Conservation (phyloP, 2,797 vertebrate genomes). For the Mormyrops attenuatus region DNA sequence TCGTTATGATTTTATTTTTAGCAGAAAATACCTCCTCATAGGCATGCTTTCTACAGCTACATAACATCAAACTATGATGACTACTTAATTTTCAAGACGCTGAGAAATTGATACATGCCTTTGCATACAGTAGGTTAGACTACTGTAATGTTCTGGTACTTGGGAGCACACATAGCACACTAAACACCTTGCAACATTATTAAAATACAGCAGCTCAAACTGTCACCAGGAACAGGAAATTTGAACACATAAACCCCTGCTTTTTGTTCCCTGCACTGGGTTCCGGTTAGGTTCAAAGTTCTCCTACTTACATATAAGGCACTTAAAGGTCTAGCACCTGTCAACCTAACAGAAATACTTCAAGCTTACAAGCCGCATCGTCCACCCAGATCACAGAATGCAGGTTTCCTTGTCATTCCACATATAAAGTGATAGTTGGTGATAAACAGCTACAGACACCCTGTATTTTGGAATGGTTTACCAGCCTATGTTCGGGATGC, state of each 20-base stretch:
- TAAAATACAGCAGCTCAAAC: not conserved
- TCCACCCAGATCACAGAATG: not conserved
- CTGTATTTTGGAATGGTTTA: not conserved
- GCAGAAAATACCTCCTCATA: not conserved
- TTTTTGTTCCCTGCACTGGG: not conserved
- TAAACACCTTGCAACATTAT: not conserved
- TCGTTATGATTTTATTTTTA: not conserved
- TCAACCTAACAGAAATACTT: not conserved
- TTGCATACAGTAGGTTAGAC: not conserved
- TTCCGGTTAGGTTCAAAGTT: not conserved
- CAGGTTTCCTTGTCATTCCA: not conserved
- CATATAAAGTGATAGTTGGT: not conserved
- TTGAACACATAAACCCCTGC: not conserved
- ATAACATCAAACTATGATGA: not conserved
- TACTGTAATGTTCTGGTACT: not conserved
- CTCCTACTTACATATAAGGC: not conserved
- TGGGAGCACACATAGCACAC: not conserved
- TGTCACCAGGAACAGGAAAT: not conserved
- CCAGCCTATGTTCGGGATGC: not conserved
- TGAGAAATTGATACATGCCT: not conserved
- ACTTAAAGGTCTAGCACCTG: not conserved
- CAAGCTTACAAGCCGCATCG: not conserved
- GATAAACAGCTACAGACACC: not conserved
- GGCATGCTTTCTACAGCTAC: not conserved
- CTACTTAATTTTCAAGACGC: not conserved